Evolutionary conservation across 2,113 vertebrate species (phyloP).

Genomic region (Oncorhynchus gorbuscha): DNA sequence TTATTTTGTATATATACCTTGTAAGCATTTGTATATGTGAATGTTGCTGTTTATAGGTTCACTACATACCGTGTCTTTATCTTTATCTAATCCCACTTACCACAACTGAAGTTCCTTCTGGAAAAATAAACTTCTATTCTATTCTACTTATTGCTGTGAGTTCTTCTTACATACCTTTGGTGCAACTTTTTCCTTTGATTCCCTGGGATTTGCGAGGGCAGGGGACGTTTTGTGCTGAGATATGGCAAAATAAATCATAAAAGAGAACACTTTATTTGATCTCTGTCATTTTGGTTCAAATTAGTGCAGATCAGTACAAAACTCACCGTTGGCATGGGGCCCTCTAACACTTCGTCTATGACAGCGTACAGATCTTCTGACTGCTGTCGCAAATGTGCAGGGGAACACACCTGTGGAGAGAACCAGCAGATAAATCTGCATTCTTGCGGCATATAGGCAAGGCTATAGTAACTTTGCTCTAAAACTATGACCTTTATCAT

Average conservation of each 20-base stretch:
- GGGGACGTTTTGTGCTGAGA: slow-evolving; percentile 67
- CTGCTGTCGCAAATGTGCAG: slow-evolving; percentile 87
- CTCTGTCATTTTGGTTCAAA: background rate
- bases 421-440: slow-evolving; percentile 41
- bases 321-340: slow-evolving; percentile 80
- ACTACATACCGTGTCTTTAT: no score
- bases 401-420: slow-evolving; percentile 83
- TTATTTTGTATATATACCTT: no score
- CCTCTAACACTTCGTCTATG: slow-evolving; percentile 89
- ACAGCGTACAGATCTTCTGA: slow-evolving; percentile 89
- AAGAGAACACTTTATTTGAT: slow-evolving; percentile 1
- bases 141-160: no score
- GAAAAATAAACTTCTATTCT: no score
- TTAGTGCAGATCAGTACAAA: background rate
- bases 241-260: slow-evolving; percentile 8
- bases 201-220: slow-evolving; percentile 68
- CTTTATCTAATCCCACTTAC: no score
- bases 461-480: background rate
- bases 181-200: slow-evolving; percentile 50
- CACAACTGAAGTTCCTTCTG: no score
- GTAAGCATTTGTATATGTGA: no score
- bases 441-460: background rate
- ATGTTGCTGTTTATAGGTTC: no score
- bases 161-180: slow-evolving; percentile 71
- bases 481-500: background rate